Percentiles rank a stretch among this genome's conserved stretches.
These are phyloP conservation scores for Drosophila subsilvestris DNA, from an alignment of 2,888 invertebrate genomes.

Conservation along the genomic window DNA sequence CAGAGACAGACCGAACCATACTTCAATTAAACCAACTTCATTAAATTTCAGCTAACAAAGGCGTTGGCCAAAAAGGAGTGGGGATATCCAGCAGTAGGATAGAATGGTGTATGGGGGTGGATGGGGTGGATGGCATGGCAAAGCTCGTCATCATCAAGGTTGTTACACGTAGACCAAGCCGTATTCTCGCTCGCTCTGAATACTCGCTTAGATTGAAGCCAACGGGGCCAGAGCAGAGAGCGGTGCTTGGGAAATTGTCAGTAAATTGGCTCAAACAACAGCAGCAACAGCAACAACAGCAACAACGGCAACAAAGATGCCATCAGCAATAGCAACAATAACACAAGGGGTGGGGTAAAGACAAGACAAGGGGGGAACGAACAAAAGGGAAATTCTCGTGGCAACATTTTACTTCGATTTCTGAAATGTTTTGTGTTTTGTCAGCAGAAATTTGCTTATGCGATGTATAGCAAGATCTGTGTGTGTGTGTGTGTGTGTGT, in stretches of 20 bases:
- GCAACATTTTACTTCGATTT: constrained; percentile 77
- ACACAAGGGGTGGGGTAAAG: neutral
- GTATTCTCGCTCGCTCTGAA: neutral
- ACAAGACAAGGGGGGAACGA: neutral
- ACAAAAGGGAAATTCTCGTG: constrained; percentile 60
- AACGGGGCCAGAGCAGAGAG: constrained; percentile 47
- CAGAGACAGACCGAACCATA: constrained; percentile 56
- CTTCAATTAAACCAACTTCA: constrained; percentile 81
- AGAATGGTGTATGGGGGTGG: neutral
- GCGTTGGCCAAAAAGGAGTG: constrained; percentile 53
- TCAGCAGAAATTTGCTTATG: constrained; percentile 76
- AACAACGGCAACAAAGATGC: constrained; percentile 42
- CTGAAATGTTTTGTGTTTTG: constrained; percentile 70
- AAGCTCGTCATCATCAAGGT: constrained; percentile 64
- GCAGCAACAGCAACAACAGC: constrained; percentile 62
- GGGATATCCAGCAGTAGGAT: no score
- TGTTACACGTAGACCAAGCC: constrained; percentile 52
- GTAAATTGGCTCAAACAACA: constrained; percentile 78
- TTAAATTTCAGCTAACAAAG: constrained; percentile 80
- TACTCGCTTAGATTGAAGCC: constrained; percentile 35
- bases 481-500: constrained; percentile 2
- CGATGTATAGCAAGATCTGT: constrained; percentile 30
- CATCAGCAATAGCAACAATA: constrained; percentile 35
- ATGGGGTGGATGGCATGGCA: constrained; percentile 21
- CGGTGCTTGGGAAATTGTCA: constrained; percentile 74